Base-by-base conservation (phyloP, 2,113 vertebrate species). In the Micromys minutus region DNA sequence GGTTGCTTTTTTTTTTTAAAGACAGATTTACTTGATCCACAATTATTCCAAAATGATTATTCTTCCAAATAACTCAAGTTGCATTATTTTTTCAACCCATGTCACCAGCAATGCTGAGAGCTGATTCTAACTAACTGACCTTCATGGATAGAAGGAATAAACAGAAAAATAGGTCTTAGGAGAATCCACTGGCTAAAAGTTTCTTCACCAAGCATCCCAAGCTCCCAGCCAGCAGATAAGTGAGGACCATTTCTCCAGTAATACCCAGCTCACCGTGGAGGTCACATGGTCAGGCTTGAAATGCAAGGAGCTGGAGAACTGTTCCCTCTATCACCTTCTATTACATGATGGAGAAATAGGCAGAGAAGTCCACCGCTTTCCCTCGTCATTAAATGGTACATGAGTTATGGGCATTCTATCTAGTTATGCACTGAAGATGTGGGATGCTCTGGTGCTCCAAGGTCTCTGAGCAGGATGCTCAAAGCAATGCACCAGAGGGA, bases 111-210 rank as follows among this genome's bases (percentile, higher is more conserved):
- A 95, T 87, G 93, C 90, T 97, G 90, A 97, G 95, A 89, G 93
- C 94, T 95, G 95, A 98, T 90, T 98, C 96, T 96, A 98, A 98
- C 97, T 95, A 98, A 86, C 81, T 81, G 96, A 95, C 93, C 98
- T 98, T 96, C 95, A 98, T 57, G 93, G 97, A 95, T 97, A 93
- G 75, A 88, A 90, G 52, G 34, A 88, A 86, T 93, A 97, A 97
- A 97, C 65, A 3, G 90, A 85, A 97, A 98, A 98, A 91, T 22
- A 94, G 69, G 85, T 42, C 67, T 80, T n/a, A 47, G 85, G 77
- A 93, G 72, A 75, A 94, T 71, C 85, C n/a, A 88, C 45, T 57
- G 86, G 71, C 80, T 95, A 55, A 69, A 95, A 96, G 75, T 19
- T 47, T 47, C 39, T 57, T 71, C 47, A 22, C 12, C 21, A 50